Base-by-base conservation (phyloP, 2,797 vertebrate genomes). In the Telmatherina bonti region DNA sequence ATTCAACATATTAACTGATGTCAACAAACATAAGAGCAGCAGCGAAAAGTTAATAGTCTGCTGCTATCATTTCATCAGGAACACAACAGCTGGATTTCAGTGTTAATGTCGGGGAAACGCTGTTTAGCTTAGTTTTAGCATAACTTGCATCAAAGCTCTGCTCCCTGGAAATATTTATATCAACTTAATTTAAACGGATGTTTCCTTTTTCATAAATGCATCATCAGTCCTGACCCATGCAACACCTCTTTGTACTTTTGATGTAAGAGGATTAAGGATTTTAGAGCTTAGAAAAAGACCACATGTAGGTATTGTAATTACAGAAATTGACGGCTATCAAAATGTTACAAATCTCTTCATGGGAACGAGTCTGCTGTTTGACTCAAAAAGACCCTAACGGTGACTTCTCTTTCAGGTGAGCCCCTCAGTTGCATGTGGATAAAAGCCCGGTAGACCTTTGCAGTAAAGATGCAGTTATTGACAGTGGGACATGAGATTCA, bases 201-300 rank as follows among this genome's bases (percentile, higher is more conserved):
- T n/a, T 45, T 1, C 0, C 62, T 15, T 78, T 52, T 57, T 74
- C 20, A 15, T 47, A 65, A 82, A 83, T 43, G 31, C 59, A 63
- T 62, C 62, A 27, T 22, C 53, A 41, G 56, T 49, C 60, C 12
- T 43, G 60, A 83, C 71, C 67, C 51, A 67, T 54, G 36, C 64
- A 78, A 74, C 29, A 74, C 58, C 20, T 84, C 60, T 68, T 47
- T 57, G 57, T 77, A 73, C 63, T 47, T 76, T 80, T 78, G 67
- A 76, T 64, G 29, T 83, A 82, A 88, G 73, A 56, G 71, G 76
- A 88, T 85, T 82, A 85, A 73, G 70, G 72, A 63, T 83, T 85
- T 80, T 53, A 62, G 51, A 24, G 43, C 68, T 69, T 53, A 53
- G 57, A 77, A 61, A 75, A 70, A 81, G 68, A 56, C 70, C 60